Percentiles rank a stretch among this genome's conserved stretches.
phyloP scores from a whole-genome alignment of 2,113 vertebrate species.

The Erythrocebus patas region DNA sequence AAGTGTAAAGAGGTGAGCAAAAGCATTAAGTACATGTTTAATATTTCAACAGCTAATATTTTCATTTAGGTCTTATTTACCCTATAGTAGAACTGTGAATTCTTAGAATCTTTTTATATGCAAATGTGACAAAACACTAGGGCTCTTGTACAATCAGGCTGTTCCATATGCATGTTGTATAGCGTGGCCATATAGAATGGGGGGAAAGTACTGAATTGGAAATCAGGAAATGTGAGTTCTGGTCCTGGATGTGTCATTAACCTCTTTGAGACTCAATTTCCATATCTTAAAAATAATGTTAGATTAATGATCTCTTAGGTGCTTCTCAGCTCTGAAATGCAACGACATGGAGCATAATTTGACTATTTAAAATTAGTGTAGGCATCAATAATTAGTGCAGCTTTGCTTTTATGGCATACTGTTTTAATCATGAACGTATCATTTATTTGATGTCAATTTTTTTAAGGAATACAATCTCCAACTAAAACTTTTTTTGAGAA shows the following conservation, averaged over 20 bases:
- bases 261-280: slow-evolving; percentile 44
- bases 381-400: not conserved
- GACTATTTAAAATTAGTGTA: not conserved
- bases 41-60: not conserved
- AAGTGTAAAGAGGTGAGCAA: no score
- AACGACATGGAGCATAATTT: not conserved
- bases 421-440: not conserved
- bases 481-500: not conserved
- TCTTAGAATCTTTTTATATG: not conserved
- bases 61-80: not conserved
- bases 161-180: not conserved
- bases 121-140: not conserved
- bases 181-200: not conserved
- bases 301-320: slow-evolving; percentile 18
- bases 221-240: not conserved
- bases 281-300: slow-evolving; percentile 26
- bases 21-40: not conserved
- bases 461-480: not conserved
- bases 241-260: slow-evolving; percentile 2
- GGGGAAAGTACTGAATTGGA: not conserved
- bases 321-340: not conserved
- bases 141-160: not conserved
- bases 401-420: not conserved
- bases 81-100: not conserved
- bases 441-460: not conserved